These are phyloP conservation scores for Cryptotermes secundus DNA, from an alignment of 1,140 invertebrate species.

Conservation along the genomic window DNA sequence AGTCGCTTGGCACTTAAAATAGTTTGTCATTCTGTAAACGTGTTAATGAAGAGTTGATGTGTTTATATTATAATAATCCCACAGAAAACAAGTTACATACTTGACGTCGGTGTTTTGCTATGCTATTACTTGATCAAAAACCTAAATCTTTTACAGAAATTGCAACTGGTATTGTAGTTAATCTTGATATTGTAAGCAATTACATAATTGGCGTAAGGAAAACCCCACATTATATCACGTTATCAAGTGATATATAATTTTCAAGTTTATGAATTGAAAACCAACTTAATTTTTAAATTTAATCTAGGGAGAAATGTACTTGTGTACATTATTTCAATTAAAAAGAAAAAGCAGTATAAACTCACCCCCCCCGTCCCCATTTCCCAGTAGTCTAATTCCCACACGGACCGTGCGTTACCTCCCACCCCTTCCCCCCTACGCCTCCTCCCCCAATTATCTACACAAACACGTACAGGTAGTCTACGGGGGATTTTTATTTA, in stretches of 20 bases:
- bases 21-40: not conserved
- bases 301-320: not conserved
- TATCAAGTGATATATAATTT: conserved; percentile 1
- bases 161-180: not conserved
- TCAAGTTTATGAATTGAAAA: conserved; percentile 2
- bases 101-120: not conserved
- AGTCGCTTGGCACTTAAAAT: not conserved
- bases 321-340: conserved; percentile 5
- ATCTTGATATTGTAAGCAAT: not conserved
- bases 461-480: not conserved
- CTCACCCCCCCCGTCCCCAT: not conserved
- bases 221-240: not conserved
- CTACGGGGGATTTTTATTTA: conserved; percentile 24
- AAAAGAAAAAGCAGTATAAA: not conserved
- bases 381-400: conserved; percentile 24
- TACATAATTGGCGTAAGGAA: not conserved
- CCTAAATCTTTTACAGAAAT: not conserved
- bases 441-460: conserved; percentile 22
- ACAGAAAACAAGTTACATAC: not conserved
- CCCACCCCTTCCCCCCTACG: not conserved
- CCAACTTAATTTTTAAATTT: conserved; percentile 6
- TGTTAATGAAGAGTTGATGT: not conserved
- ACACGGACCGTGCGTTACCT: conserved; percentile 11
- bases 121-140: not conserved
- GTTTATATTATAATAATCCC: not conserved